Base-by-base conservation (phyloP, 2,113 vertebrate genomes). In the Xiphophorus maculatus region DNA sequence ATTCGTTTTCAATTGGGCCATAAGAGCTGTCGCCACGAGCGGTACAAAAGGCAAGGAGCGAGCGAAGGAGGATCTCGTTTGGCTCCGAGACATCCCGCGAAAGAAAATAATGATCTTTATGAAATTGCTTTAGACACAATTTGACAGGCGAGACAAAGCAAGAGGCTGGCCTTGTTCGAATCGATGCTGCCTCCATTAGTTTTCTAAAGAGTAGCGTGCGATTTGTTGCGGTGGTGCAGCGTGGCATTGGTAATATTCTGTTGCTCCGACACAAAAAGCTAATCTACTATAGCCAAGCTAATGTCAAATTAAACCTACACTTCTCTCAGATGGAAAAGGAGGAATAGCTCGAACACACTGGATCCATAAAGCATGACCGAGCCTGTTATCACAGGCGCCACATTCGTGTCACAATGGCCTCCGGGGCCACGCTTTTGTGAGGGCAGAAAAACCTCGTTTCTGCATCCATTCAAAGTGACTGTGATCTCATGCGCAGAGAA, bases 1-100 rank as follows among this genome's bases (percentile, higher is more conserved):
- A 94, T 94, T 94, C 89, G 79, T 90, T 94, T 93, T 93, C 92
- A 91, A 94, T 94, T 93, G 91, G 87, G 84, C 91, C 90, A 92
- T 93, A 91, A 93, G 90, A 92, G 86, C 87, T 65, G 80, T 84
- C 67, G 78, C 92, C 85, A 65, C 73, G 19, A 84, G 79, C 86
- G 51, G 70, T 58, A 76, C 73, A 82, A 91, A 88, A 89, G 83
- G 81, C 83, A 66, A 58, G 66, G 76, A 83, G 74, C 27, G 78
- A 87, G 74, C 54, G 73, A 74, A 75, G 76, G 86, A 74, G 88
- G 88, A 90, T 91, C 90, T 90, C 90, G 91, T 93, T 94, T 93
- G 76, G 88, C 85, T 87, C 70, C 66, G 19, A 89, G 89, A 89
- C 89, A 87, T 87, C 83, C 81, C 11, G 48, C 77, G 81, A 88